Evolutionary conservation across 1,140 invertebrate genomes (phyloP), one percentile per base, ranked within the genome.

Genomic region (Holcopasites calliopsidis): DNA sequence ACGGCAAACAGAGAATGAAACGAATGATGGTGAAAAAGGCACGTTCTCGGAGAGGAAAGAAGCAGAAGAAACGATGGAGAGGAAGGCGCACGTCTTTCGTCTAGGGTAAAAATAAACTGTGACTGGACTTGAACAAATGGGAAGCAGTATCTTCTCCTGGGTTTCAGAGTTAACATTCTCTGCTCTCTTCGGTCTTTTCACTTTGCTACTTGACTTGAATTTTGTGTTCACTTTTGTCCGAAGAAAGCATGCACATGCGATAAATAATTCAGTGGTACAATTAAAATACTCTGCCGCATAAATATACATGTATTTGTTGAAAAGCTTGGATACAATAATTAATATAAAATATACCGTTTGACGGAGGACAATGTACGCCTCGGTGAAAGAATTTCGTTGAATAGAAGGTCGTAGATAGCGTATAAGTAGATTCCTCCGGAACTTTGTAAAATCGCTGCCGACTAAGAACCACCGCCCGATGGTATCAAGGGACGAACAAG

Each of bases 91-190:
- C 76, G 55, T 57, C 44, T 47, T 18, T 47, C 8, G 42, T 42
- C 76, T 68, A 77, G 66, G 75, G 81, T 87, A 88, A 87, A 87
- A 88, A 87, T 82, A 81, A 85, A 87, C 79, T 73, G 61, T 10
- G 26, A 10, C 54, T 82, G 79, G 76, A 69, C 80, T 86, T 88
- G 85, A 72, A 76, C 78, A 73, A 83, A 47, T 70, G 65, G 52
- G 57, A 65, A 68, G 69, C 35, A 18, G 42, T 21, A 23, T 81
- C 49, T 81, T 77, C 31, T 21, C 31, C 33, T 13, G 11, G n/a
- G 60, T 60, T 28, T 35, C 11, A 28, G 6, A 28, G 71, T 62
- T 35, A 66, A 28, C 13, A 47, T 28, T 42, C 31, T 16, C 26
- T 13, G 4, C 18, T n/a, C n/a, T 13, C 16, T 28, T 13, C 18